Conservation (phyloP, 2,113 vertebrate genomes). For the Leptocoma aspasia region DNA sequence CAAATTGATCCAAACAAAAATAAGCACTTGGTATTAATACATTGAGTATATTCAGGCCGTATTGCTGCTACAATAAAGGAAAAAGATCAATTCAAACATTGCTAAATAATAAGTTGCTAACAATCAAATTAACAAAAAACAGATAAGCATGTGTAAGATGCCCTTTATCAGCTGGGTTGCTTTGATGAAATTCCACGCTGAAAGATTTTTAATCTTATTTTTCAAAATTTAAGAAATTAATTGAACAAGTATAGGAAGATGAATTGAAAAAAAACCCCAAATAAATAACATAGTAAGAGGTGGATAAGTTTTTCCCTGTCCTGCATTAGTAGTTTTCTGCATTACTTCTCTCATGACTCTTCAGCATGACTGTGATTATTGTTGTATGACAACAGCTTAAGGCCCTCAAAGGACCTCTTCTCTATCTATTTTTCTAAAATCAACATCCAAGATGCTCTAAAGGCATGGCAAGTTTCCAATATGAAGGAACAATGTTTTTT, state of each 20-base stretch:
- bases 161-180: neutral
- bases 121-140: neutral
- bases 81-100: slow-evolving; percentile 21
- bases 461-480: neutral
- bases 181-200: neutral
- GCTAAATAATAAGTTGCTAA: slow-evolving; percentile 10
- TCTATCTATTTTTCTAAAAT: neutral
- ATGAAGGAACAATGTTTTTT: neutral
- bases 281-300: neutral
- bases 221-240: neutral
- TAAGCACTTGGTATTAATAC: slow-evolving; percentile 58
- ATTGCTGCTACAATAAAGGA: neutral
- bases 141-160: neutral
- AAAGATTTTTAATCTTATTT: neutral
- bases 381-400: neutral
- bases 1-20: slow-evolving; percentile 82
- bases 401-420: neutral
- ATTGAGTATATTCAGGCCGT: neutral
- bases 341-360: neutral
- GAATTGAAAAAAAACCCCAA: accelerated
- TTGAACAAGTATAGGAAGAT: neutral
- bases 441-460: neutral
- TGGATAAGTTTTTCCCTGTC: neutral
- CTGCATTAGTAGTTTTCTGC: neutral
- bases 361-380: neutral